Evolutionary conservation across 2,888 invertebrate species (phyloP).

Genomic region (Theodoxus fluviatilis): DNA sequence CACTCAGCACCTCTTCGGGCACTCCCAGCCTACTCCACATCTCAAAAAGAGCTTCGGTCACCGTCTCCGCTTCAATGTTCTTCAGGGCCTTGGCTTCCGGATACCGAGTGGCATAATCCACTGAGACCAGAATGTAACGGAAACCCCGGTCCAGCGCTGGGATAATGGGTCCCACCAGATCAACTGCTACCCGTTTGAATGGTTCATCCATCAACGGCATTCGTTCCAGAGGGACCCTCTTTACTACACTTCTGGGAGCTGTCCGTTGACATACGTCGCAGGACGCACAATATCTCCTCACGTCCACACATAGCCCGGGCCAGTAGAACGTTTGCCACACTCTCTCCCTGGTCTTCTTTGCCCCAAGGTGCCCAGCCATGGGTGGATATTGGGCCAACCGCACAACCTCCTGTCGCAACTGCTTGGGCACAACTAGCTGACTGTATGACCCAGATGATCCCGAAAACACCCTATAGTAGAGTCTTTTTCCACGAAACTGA

Average conservation of each 20-base stretch:
- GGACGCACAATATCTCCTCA: not conserved
- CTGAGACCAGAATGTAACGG: not conserved
- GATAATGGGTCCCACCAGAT: conserved; percentile 5
- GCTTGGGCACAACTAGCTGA: not conserved
- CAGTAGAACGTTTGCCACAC: not conserved
- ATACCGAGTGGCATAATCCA: conserved; percentile 39
- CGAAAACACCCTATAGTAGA: too few relatives aligned
- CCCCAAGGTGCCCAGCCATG: conserved; percentile 4
- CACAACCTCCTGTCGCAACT: not conserved
- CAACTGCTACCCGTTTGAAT: conserved; percentile 10
- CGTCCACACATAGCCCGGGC: conserved; percentile 6
- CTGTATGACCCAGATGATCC: too few relatives aligned
- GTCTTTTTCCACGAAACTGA: too few relatives aligned
- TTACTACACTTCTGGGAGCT: not conserved
- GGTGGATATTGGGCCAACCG: not conserved
- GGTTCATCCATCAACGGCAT: conserved; percentile 8
- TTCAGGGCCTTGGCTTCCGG: conserved; percentile 36
- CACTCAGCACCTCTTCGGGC: conserved; percentile 35
- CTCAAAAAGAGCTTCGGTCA: conserved; percentile 25
- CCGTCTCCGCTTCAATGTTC: conserved; percentile 33
- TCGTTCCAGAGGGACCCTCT: not conserved
- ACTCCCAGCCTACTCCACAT: conserved; percentile 34
- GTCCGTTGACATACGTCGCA: conserved; percentile 14
- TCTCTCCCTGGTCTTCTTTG: not conserved
- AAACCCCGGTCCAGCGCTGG: not conserved